These are phyloP conservation scores for Plotosus lineatus DNA, from an alignment of 2,113 vertebrate genomes.

Conservation along the genomic window DNA sequence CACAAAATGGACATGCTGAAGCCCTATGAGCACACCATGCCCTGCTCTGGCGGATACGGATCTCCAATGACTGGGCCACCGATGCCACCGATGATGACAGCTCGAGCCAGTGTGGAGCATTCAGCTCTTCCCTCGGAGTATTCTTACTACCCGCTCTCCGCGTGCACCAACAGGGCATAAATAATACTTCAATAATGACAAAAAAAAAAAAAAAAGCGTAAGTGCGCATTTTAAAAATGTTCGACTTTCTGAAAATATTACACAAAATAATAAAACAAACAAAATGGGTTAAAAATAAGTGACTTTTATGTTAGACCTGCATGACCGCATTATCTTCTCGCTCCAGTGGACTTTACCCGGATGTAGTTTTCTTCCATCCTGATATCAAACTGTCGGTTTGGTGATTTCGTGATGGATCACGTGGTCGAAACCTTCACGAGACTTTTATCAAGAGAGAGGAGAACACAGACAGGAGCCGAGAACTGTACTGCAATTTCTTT, in stretches of 20 bases:
- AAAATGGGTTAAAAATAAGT: not conserved
- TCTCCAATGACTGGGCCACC: conserved; percentile 78
- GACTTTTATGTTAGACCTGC: not conserved
- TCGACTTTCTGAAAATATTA: not conserved
- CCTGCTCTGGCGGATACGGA: conserved; percentile 77
- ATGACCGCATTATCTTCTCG: not conserved
- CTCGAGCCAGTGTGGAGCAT: conserved; percentile 79
- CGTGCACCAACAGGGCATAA: conserved; percentile 24
- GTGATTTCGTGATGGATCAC: not conserved
- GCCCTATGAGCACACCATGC: conserved; percentile 86
- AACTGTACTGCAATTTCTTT: not conserved
- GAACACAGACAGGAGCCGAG: not conserved
- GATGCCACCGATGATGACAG: conserved; percentile 63
- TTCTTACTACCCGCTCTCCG: conserved; percentile 68
- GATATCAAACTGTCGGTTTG: not conserved
- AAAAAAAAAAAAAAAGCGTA: not conserved
- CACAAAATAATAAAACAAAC: not conserved
- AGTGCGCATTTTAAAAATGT: not conserved
- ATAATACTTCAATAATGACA: not conserved
- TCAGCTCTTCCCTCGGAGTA: conserved; percentile 76
- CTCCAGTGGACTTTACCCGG: not conserved
- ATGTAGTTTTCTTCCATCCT: not conserved
- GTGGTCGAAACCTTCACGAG: not conserved
- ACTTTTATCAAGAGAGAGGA: not conserved
- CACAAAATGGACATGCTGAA: conserved; percentile 85